phyloP scores from a whole-genome alignment of 2,888 invertebrate genomes.

The Calliscelio sp. region DNA sequence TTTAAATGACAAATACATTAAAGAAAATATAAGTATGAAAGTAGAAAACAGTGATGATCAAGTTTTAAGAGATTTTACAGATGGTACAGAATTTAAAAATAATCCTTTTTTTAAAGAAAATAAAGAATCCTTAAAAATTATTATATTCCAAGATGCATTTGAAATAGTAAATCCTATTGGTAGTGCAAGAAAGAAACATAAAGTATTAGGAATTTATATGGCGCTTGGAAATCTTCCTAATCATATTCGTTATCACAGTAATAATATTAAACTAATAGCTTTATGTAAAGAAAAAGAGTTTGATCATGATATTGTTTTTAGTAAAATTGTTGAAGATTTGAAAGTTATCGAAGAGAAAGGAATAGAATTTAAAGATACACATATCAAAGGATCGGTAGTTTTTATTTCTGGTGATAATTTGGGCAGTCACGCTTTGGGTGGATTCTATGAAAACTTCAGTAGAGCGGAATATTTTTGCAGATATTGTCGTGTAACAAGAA shows the following conservation, averaged over 20 bases:
- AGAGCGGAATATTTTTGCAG: constrained; percentile 58
- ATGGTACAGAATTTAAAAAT: too few relatives aligned
- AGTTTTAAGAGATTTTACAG: too few relatives aligned
- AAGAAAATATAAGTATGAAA: too few relatives aligned
- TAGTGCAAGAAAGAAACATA: constrained; percentile 76
- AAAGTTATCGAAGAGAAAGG: constrained; percentile 75
- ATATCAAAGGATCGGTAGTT: constrained; percentile 74
- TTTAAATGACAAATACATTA: too few relatives aligned
- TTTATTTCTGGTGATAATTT: constrained; percentile 71
- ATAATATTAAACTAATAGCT: constrained; percentile 78
- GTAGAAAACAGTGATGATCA: too few relatives aligned
- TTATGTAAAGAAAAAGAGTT: constrained; percentile 77
- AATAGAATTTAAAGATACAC: constrained; percentile 61
- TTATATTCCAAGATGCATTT: constrained; percentile 80
- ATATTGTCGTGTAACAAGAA: constrained; percentile 31
- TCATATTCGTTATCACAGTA: constrained; percentile 73
- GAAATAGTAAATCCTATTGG: constrained; percentile 80
- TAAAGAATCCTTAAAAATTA: constrained; percentile 73
- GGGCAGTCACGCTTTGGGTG: constrained; percentile 78
- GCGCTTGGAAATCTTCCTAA: constrained; percentile 75
- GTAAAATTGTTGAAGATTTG: constrained; percentile 73
- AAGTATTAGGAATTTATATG: constrained; percentile 78
- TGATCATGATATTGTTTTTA: constrained; percentile 73
- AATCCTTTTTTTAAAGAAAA: constrained; percentile 73
- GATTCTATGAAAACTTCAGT: constrained; percentile 78